Conservation (phyloP, 2,888 invertebrate genomes). For the Noctua janthina region DNA sequence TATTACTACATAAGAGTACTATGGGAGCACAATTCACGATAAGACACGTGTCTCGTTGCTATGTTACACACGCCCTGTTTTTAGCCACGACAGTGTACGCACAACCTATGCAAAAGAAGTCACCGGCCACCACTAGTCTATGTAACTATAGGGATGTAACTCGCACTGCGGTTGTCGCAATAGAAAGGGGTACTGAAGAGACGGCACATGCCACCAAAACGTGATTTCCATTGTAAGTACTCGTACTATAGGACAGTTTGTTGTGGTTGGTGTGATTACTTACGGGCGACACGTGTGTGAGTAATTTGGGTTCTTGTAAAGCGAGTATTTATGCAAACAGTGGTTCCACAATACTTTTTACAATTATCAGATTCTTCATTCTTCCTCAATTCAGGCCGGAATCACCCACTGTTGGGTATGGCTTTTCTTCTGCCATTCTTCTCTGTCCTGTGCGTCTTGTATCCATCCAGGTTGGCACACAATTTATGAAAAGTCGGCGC, state of each 20-base stretch:
- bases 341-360: background rate
- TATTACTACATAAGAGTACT: background rate
- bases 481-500: background rate
- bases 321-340: background rate
- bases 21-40: background rate
- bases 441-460: background rate
- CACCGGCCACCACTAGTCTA: background rate
- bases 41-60: background rate
- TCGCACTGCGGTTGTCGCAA: too few relatives aligned
- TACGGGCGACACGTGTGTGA: background rate
- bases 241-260: background rate
- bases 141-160: background rate
- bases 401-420: background rate
- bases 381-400: background rate
- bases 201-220: background rate
- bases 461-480: background rate
- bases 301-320: background rate
- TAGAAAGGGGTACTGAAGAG: background rate
- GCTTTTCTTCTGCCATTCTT: background rate
- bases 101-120: background rate
- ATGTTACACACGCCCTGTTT: background rate
- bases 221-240: background rate
- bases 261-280: background rate
- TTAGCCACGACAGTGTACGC: background rate
- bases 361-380: background rate